These are phyloP conservation scores for Neotoxoptera formosana DNA, from an alignment of 1,140 invertebrate species.

Conservation along the genomic window DNA sequence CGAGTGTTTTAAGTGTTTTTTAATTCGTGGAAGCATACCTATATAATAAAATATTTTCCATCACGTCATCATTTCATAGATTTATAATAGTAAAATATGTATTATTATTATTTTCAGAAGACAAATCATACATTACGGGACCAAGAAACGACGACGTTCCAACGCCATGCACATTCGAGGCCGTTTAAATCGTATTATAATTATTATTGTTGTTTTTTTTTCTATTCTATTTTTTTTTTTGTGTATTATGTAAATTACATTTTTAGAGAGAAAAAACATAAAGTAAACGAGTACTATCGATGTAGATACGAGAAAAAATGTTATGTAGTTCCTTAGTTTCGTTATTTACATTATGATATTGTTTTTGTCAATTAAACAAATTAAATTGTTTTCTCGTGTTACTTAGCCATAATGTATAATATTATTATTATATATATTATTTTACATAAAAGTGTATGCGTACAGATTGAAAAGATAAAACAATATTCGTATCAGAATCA, in stretches of 20 bases:
- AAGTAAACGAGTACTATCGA: not conserved
- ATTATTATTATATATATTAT: not conserved
- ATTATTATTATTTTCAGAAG: conserved; percentile 15
- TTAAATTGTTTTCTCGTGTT: conserved; percentile 44
- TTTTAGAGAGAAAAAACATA: conserved; percentile 20
- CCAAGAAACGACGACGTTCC: conserved; percentile 49
- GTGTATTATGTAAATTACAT: conserved; percentile 31
- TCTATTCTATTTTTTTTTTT: not conserved
- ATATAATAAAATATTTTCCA: not conserved
- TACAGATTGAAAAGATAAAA: not conserved
- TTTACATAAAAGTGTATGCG: not conserved
- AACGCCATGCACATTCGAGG: not conserved
- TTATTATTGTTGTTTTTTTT: conserved; percentile 19
- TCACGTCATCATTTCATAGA: not conserved
- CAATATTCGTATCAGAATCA: not conserved
- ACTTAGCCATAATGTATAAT: not conserved
- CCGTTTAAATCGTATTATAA: conserved; percentile 38
- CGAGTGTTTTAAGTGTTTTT: not conserved
- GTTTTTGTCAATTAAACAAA: conserved; percentile 55
- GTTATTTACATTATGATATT: conserved; percentile 40
- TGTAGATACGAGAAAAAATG: conserved; percentile 24
- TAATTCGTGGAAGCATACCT: not conserved
- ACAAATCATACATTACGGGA: conserved; percentile 18
- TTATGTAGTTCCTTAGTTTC: conserved; percentile 50
- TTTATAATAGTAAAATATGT: not conserved